phyloP scores from a whole-genome alignment of 2,888 invertebrate species.

The Apamea sordens region DNA sequence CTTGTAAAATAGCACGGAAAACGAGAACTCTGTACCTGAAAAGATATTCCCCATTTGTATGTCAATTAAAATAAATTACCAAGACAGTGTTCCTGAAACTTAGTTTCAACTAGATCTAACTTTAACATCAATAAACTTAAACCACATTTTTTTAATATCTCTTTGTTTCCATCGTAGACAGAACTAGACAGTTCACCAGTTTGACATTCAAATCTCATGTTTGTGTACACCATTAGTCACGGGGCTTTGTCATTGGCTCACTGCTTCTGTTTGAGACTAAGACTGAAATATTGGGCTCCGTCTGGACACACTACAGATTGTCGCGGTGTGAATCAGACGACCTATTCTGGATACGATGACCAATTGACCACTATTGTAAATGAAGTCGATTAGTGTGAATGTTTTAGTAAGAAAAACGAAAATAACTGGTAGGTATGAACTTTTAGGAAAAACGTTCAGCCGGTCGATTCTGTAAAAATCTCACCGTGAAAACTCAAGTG shows the following conservation, averaged over 20 bases:
- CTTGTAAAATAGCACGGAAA: neutral
- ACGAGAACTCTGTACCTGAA: neutral
- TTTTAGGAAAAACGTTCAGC: neutral
- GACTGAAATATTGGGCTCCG: slow-evolving; percentile 59
- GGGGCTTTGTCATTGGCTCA: slow-evolving; percentile 53
- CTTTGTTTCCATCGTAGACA: slow-evolving; percentile 37
- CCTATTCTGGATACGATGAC: slow-evolving; percentile 59
- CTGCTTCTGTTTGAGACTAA: slow-evolving; percentile 36
- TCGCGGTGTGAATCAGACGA: slow-evolving; percentile 39
- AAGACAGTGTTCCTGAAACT: neutral
- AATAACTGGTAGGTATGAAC: neutral
- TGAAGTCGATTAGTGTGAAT: neutral
- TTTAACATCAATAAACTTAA: neutral
- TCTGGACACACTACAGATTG: slow-evolving; percentile 54
- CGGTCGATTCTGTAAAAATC: too few species aligned
- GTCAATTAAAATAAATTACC: neutral
- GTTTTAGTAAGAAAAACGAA: neutral
- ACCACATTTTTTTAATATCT: slow-evolving; percentile 15
- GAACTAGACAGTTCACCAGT: slow-evolving; percentile 32
- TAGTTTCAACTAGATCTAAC: neutral
- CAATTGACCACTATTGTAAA: neutral
- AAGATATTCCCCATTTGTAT: neutral
- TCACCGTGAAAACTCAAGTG: too few species aligned
- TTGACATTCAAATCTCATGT: slow-evolving; percentile 46
- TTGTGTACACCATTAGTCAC: slow-evolving; percentile 59